Base-by-base conservation (phyloP, 2,888 invertebrate genomes). In the Cheilosia vulpina region DNA sequence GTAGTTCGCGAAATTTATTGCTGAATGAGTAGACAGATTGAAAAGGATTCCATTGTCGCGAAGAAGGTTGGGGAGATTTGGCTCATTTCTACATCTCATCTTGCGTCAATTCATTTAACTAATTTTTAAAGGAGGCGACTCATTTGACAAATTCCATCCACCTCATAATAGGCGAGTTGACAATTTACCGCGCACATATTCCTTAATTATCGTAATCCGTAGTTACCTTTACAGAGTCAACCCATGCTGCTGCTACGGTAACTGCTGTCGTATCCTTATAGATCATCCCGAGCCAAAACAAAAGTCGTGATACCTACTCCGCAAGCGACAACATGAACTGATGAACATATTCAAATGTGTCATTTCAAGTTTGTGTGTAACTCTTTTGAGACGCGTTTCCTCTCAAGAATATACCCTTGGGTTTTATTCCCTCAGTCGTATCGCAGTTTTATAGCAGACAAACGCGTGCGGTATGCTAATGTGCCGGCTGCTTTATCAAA, bases 21-120 rank as follows among this genome's bases (percentile, higher is more conserved):
- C 69, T 80, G 80, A 75, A 80, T 84, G 58, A 75, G 71, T 81
- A 81, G 81, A 85, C 60, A 77, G 72, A 71, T 80, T 81, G 60
- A 69, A 71, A 65, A 45, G 53, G 62, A 80, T 53, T 81, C 71
- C 41, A 81, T 66, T 81, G 76, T 85, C 62, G 31, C 47, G 38
- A 60, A 2, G 19, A 50, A 50, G 58, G 43, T 66, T 75, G 27
- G 13, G 31, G 43, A 21, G 31, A 41, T 27, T 47, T 65, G 15
- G 50, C 41, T 63, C 19, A 24, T 38, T 62, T 71, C 62, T 47
- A 6, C 24, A 52, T 13, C 52, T 9, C 4, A 4, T 19, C 6
- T 7, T 11, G 11, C 13, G 38, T 38, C 38, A 38, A 38, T 38
- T 38, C 38, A 38, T 13, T 38, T 38, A 4, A 38, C 13, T 38